Evolutionary conservation across 2,113 vertebrate genomes (phyloP).

Genomic region (Amazona guildingii): DNA sequence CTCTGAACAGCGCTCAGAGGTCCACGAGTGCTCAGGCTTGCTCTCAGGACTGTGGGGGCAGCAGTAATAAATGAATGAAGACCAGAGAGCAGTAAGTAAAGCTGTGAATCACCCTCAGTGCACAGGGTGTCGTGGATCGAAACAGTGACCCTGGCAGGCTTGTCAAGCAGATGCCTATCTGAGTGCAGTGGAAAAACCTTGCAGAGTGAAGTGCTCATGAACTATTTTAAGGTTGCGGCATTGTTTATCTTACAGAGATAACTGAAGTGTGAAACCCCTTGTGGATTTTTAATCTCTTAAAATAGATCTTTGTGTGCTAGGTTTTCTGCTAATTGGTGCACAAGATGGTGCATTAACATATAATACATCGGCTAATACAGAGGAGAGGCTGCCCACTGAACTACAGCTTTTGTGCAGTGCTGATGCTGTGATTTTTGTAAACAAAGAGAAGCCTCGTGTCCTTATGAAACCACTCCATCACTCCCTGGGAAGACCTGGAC

Average conservation of each 20-base stretch:
- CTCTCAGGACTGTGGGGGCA: fast-evolving
- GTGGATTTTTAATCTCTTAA: background rate
- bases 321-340: background rate
- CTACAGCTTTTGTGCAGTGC: background rate
- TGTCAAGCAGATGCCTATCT: background rate
- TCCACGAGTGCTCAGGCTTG: background rate
- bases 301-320: background rate
- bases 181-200: background rate
- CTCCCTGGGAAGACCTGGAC: background rate
- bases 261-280: background rate
- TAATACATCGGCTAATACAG: fast-evolving
- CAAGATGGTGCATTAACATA: background rate
- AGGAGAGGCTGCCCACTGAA: background rate
- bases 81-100: background rate
- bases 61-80: background rate
- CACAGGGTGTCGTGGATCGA: background rate
- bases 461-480: fast-evolving
- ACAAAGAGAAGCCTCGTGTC: background rate
- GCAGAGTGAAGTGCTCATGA: background rate
- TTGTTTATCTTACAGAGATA: background rate
- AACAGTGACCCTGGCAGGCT: fast-evolving
- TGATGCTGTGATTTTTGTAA: background rate
- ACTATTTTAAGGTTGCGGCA: background rate
- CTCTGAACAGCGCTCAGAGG: background rate
- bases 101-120: background rate